These are phyloP conservation scores for Nasalis larvatus DNA, from an alignment of 2,113 vertebrate genomes.

Conservation along the genomic window DNA sequence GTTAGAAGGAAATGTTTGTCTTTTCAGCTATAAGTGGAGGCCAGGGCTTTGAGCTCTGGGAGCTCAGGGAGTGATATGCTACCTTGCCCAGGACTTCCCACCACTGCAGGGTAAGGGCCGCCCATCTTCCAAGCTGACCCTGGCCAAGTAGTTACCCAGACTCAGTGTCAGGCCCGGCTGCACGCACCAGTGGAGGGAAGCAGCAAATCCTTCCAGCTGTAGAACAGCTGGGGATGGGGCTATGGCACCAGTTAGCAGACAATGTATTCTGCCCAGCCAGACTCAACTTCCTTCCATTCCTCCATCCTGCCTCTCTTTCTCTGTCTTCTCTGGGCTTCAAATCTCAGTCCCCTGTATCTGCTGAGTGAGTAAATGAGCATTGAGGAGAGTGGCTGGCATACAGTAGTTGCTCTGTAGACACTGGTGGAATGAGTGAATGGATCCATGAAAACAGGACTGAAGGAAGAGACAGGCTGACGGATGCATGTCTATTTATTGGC, in stretches of 20 bases:
- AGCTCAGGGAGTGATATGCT: neutral
- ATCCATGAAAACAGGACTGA: conserved; percentile 24
- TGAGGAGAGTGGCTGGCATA: neutral
- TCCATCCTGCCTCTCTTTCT: neutral
- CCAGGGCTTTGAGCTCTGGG: neutral
- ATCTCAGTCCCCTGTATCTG: neutral
- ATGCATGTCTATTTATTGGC: conserved; percentile 71
- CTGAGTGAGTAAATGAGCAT: neutral
- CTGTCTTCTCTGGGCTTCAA: neutral
- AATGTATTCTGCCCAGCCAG: neutral
- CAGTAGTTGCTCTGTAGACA: neutral
- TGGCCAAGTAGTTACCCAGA: neutral
- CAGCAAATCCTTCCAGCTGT: neutral
- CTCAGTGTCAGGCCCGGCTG: neutral
- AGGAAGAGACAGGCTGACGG: conserved; percentile 61
- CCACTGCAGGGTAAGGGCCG: neutral
- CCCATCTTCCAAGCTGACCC: neutral
- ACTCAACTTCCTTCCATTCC: neutral
- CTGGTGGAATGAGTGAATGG: neutral
- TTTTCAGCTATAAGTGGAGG: neutral
- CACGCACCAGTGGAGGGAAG: neutral
- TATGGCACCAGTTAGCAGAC: neutral
- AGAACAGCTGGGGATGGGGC: neutral
- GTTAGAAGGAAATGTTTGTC: neutral
- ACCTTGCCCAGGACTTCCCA: neutral